These are phyloP conservation scores for Oreochromis niloticus DNA, from an alignment of 2,113 vertebrate genomes.

Conservation along the genomic window DNA sequence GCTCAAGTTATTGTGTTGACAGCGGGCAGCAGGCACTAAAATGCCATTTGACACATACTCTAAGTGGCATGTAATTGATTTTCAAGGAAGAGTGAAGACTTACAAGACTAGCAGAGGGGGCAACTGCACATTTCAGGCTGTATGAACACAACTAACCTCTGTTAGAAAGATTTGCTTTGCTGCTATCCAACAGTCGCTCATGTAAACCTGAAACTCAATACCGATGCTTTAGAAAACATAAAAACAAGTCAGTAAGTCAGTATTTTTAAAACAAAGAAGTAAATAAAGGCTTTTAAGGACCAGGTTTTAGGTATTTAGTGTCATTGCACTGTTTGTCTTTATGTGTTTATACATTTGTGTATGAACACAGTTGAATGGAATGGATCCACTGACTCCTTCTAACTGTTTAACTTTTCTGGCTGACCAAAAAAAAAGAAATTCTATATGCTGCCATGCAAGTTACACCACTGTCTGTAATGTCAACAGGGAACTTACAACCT, in stretches of 20 bases:
- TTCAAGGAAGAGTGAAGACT: constrained; percentile 50
- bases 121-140: constrained; percentile 10
- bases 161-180: constrained; percentile 3
- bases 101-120: constrained; percentile 28
- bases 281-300: background rate
- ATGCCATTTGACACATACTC: constrained; percentile 49
- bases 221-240: background rate
- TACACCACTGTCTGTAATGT: background rate
- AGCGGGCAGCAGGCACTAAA: constrained; percentile 32
- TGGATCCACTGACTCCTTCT: background rate
- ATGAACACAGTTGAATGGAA: background rate
- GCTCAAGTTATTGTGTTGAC: constrained; percentile 39
- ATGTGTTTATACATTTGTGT: background rate
- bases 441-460: background rate
- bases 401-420: background rate
- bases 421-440: background rate
- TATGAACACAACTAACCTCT: constrained; percentile 8
- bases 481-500: background rate
- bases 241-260: background rate
- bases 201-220: background rate
- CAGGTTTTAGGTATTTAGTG: background rate
- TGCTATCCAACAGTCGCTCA: background rate
- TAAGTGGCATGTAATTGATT: constrained; percentile 64
- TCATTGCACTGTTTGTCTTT: background rate
- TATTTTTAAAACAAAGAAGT: background rate